phyloP scores from a whole-genome alignment of 2,113 vertebrate species.

The cat (Felis catus) region DNA sequence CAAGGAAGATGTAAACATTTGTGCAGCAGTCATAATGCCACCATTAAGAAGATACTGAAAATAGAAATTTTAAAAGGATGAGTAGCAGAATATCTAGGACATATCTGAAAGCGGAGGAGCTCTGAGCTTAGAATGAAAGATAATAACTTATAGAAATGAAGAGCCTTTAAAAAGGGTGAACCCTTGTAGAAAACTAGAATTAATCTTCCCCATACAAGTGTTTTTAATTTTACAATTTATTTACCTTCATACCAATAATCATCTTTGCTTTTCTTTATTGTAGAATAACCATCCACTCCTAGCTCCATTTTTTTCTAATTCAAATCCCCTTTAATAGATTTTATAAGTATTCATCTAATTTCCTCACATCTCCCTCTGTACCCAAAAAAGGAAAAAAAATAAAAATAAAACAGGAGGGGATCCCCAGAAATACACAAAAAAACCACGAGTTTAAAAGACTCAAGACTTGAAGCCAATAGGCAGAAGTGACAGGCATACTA shows the following conservation, averaged over 20 bases:
- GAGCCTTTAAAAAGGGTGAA: background rate
- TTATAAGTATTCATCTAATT: background rate
- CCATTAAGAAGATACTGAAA: slow-evolving; percentile 30
- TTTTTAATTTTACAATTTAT: slow-evolving; percentile 36
- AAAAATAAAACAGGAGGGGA: background rate
- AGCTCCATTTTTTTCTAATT: background rate
- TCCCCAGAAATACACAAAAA: background rate
- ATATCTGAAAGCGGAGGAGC: background rate
- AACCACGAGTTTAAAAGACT: slow-evolving; percentile 37
- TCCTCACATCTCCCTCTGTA: background rate
- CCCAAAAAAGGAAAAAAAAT: background rate
- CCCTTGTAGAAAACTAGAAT: slow-evolving; percentile 22
- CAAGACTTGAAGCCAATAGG: slow-evolving; percentile 22
- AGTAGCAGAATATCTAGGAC: background rate
- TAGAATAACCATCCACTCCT: background rate
- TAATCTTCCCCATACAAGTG: background rate
- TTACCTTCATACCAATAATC: slow-evolving; percentile 22
- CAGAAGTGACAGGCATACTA: slow-evolving; percentile 37
- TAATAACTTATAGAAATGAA: background rate
- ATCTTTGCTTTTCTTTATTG: background rate
- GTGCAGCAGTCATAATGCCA: background rate
- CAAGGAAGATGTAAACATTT: slow-evolving; percentile 18
- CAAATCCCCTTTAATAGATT: background rate
- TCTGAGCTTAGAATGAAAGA: slow-evolving; percentile 38
- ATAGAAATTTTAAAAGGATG: background rate